Base-by-base conservation (phyloP, 2,888 invertebrate genomes). In the Hypomecis punctinalis region DNA sequence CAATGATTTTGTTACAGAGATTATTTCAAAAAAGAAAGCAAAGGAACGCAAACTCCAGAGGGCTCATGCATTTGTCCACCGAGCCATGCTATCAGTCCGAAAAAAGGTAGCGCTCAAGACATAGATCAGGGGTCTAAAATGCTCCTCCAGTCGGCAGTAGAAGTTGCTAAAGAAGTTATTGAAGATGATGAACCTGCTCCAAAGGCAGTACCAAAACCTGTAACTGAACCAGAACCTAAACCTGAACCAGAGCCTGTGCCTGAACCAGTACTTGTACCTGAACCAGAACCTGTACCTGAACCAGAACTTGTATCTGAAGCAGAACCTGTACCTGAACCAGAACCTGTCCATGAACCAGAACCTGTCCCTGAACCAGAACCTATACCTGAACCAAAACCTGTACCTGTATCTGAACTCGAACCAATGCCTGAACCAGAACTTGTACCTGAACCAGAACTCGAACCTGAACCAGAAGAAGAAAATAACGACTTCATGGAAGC, bases 221-320 rank as follows among this genome's bases (percentile, higher is more conserved):
- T 9, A 0, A 10, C 51, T 0, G 83, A 72, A 47, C 65, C 70
- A 10, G 66, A 55, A 23, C 35, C 78, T 0, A 83, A 86, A 67
- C 85, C 92, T 0, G 84, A 88, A 69, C 71, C 82, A 9, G 75
- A 84, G 68, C 81, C 67, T 85, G 61, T 65, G 58, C 66, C 92
- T 0, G 86, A 91, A 70, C 80, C 88, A 13, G 1, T 78, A 81
- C 59, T 3, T 23, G 23, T 23, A 23, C 23, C 23, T 23, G 23
- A 23, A 23, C 73, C 90, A 0, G 70, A 74, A 64, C 70, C 69
- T 8, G 67, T 63, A 46, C 52, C 67, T 2, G 68, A 72, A 54
- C 71, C 74, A 0, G 64, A 71, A 60, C 58, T 76, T 5, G 54
- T 35, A 47, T 45, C 72, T 5, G 74, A 72, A 66, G 71, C 73